phyloP scores from a whole-genome alignment of 2,888 invertebrate species.

The Melinaea marsaeus region DNA sequence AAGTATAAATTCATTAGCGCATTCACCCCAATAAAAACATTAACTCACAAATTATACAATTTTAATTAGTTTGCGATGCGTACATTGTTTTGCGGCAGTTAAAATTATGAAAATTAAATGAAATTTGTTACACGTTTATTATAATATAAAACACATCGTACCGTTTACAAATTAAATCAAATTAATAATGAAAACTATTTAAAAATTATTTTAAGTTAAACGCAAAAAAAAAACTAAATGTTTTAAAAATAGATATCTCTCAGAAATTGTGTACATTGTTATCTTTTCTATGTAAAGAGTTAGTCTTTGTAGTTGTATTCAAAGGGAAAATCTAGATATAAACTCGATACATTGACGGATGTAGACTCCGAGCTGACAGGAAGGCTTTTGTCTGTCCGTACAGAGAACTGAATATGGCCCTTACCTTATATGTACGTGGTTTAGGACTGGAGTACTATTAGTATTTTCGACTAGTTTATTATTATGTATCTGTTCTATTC shows the following conservation, averaged over 20 bases:
- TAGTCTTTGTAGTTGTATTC: neutral
- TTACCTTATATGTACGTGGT: neutral
- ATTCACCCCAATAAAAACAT: conserved; percentile 23
- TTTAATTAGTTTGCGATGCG: conserved; percentile 22
- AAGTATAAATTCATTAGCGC: conserved; percentile 14
- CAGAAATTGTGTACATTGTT: neutral
- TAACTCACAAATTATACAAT: conserved; percentile 19
- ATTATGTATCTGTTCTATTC: too few relatives aligned
- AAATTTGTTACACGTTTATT: conserved; percentile 13
- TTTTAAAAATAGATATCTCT: neutral
- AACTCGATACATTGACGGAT: conserved; percentile 38
- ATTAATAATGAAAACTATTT: too few relatives aligned
- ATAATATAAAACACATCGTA: neutral
- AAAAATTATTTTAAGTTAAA: too few relatives aligned
- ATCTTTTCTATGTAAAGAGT: neutral
- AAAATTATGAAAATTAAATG: conserved; percentile 23
- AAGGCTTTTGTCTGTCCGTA: conserved; percentile 54
- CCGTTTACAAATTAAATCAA: too few relatives aligned
- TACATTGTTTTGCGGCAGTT: conserved; percentile 13
- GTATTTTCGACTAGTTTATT: too few relatives aligned
- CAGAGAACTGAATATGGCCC: conserved; percentile 12
- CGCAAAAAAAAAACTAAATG: neutral
- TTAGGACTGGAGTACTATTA: neutral
- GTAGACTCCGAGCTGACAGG: conserved; percentile 47
- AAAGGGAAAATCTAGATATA: conserved; percentile 15